Evolutionary conservation across 2,797 vertebrate species (phyloP), one percentile per base, ranked within the genome.

Genomic region (Gephyroberyx darwinii): DNA sequence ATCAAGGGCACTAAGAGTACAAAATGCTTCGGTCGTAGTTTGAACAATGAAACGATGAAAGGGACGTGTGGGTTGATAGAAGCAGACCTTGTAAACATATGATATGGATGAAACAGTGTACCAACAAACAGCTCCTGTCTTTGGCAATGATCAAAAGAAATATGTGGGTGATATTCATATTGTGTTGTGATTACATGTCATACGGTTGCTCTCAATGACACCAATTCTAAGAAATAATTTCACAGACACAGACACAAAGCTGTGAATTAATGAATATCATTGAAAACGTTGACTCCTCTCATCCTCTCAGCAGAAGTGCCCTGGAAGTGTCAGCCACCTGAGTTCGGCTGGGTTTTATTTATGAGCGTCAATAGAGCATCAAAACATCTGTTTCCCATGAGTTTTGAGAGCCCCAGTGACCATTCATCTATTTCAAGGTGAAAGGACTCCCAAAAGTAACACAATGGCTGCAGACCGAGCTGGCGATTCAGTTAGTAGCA

Each of bases 51-150:
- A 55, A n/a, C n/a, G n/a, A 55, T 85, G 73, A 77, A 77, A 67
- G 56, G 72, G 72, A 26, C 80, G 83, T 78, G 66, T 72, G 71
- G 48, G 30, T 8, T 55, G 22, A 54, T 30, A n/a, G 20, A 77
- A 70, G 74, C 83, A 84, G 79, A 81, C 60, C 47, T 61, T 64
- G 48, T 72, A 69, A 94, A 56, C 90, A 93, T 94, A 86, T 86
- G 90, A 91, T 22, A 71, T 43, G 63, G 67, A 83, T 84, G 76
- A 84, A 71, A 69, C 74, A 58, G 71, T 48, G 50, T 31, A 64
- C 31, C 52, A 75, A 77, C 20, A 76, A 77, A 70, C 78, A 20
- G 73, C 78, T 80, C 66, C 75, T 74, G 43, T 81, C 22, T 75
- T 66, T 87, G 86, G 86, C 83, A 82, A 37, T 14, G 65, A 71